phyloP scores from a whole-genome alignment of 2,888 invertebrate species.

The Cephus sareptanus region DNA sequence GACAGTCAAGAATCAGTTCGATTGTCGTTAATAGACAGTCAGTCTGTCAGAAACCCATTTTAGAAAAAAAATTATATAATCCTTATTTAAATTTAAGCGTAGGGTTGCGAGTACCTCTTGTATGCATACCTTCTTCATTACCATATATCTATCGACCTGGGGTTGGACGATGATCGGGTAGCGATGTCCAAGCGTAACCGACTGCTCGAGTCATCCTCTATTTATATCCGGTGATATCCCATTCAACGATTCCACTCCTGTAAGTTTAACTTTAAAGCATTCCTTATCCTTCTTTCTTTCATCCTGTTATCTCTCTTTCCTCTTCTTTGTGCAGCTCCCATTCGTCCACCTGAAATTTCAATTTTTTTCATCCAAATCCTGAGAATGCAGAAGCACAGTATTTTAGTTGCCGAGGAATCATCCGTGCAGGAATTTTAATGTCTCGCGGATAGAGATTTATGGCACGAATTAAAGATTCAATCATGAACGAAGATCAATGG shows the following conservation, averaged over 20 bases:
- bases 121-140: neutral
- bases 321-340: neutral
- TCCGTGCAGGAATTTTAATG: neutral
- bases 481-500: neutral
- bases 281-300: neutral
- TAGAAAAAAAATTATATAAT: neutral
- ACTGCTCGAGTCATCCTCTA: constrained; percentile 52
- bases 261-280: neutral
- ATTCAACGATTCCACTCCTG: constrained; percentile 40
- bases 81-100: neutral
- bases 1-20: too few relatives aligned
- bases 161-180: neutral
- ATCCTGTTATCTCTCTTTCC: neutral
- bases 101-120: neutral
- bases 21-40: too few relatives aligned
- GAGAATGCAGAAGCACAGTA: neutral
- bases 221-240: constrained; percentile 56
- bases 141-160: neutral
- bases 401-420: neutral
- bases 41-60: neutral
- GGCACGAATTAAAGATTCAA: neutral
- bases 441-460: neutral
- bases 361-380: neutral
- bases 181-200: neutral
- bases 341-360: neutral